These are phyloP conservation scores for Cheilosia soror DNA, from an alignment of 2,888 invertebrate species.

Conservation along the genomic window DNA sequence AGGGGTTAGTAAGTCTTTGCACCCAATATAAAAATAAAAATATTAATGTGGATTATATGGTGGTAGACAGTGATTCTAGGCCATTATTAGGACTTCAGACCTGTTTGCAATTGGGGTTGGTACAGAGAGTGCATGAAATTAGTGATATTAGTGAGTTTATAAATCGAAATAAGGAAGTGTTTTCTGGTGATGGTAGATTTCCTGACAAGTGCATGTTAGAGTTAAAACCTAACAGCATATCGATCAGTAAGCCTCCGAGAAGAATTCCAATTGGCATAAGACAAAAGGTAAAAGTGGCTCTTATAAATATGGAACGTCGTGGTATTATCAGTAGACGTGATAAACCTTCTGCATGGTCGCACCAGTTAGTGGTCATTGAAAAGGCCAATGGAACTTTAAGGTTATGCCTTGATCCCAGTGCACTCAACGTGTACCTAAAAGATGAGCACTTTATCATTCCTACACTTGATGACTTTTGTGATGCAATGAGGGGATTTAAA, in stretches of 20 bases:
- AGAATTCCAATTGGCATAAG: slow-evolving; percentile 37
- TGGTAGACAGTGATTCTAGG: slow-evolving; percentile 23
- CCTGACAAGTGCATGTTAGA: slow-evolving; percentile 35
- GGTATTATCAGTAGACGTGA: slow-evolving; percentile 54
- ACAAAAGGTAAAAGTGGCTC: slow-evolving; percentile 28
- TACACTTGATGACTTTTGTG: slow-evolving; percentile 75
- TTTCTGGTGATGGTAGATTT: slow-evolving; percentile 43
- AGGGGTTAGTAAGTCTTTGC: slow-evolving; percentile 15
- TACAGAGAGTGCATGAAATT: slow-evolving; percentile 41
- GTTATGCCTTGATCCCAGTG: slow-evolving; percentile 77
- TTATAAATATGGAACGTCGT: slow-evolving; percentile 57
- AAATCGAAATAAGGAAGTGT: slow-evolving; percentile 23
- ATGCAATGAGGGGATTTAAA: slow-evolving; percentile 70
- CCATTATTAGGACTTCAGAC: slow-evolving; percentile 40
- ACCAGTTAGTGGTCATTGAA: slow-evolving; percentile 50
- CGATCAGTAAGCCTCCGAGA: slow-evolving; percentile 48
- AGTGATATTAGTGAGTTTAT: slow-evolving; percentile 13
- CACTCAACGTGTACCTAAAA: slow-evolving; percentile 75
- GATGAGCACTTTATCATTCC: slow-evolving; percentile 75
- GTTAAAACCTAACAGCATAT: slow-evolving; percentile 27
- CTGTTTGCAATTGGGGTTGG: slow-evolving; percentile 22
- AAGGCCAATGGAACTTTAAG: slow-evolving; percentile 72
- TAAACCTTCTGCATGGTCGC: slow-evolving; percentile 21
- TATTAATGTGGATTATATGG: slow-evolving; percentile 29
- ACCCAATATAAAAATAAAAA: slow-evolving; percentile 36